These are phyloP conservation scores for Sinelater perroti DNA, from an alignment of 2,888 invertebrate genomes.

Conservation along the genomic window DNA sequence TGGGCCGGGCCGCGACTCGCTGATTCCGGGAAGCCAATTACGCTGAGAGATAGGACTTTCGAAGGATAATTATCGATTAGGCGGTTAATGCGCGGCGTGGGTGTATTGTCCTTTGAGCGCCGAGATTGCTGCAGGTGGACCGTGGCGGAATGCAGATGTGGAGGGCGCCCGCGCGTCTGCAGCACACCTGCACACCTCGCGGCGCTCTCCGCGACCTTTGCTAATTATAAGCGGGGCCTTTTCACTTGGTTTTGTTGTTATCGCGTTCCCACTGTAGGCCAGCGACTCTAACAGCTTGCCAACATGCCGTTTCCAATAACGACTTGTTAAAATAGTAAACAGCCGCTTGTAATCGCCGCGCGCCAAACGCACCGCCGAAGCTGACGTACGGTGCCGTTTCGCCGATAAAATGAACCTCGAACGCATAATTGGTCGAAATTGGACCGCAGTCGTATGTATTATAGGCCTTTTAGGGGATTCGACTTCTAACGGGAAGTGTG, in stretches of 20 bases:
- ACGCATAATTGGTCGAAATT: no score
- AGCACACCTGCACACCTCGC: constrained; percentile 60
- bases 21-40: neutral
- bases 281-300: constrained; percentile 28
- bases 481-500: no score
- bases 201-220: constrained; percentile 59
- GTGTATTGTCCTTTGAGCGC: constrained; percentile 38
- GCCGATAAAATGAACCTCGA: no score
- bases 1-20: neutral
- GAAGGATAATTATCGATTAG: constrained; percentile 16
- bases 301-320: constrained; percentile 33
- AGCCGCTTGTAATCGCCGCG: constrained; percentile 12
- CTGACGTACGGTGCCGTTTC: no score
- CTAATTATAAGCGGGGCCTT: constrained; percentile 57
- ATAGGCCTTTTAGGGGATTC: no score
- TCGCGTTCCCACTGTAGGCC: constrained; percentile 32
- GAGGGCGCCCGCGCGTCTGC: constrained; percentile 56
- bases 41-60: constrained; percentile 12
- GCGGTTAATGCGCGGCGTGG: constrained; percentile 22
- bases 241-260: constrained; percentile 46
- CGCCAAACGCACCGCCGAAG: constrained; percentile 2
- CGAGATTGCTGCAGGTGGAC: constrained; percentile 42
- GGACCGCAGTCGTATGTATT: no score
- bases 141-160: constrained; percentile 54
- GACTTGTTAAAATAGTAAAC: constrained; percentile 33